Evolutionary conservation across 2,888 invertebrate species (phyloP).

Genomic region (Drosophila trichaetosa): DNA sequence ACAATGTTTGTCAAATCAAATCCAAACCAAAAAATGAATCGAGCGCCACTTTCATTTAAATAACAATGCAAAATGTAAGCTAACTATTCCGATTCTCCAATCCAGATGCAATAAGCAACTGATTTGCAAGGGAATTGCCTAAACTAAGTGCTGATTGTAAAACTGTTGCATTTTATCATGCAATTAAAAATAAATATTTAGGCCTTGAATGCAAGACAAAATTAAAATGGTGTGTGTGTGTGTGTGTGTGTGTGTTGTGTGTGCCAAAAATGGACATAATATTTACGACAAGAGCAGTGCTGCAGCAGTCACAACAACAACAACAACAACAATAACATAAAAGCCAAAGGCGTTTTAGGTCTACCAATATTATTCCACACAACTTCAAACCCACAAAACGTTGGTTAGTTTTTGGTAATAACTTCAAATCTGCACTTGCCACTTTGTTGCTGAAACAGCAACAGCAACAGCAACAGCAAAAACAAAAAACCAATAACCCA

Average conservation of each 20-base stretch:
- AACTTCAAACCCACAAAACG: slow-evolving; percentile 84
- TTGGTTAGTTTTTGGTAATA: slow-evolving; percentile 84
- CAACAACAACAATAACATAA: slow-evolving; percentile 47
- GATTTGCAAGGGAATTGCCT: not conserved
- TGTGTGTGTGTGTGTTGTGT: slow-evolving; percentile 14
- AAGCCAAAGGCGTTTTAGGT: slow-evolving; percentile 80
- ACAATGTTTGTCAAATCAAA: not conserved
- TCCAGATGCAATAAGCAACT: not conserved
- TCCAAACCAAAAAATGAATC: not conserved
- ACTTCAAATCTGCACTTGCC: slow-evolving; percentile 84
- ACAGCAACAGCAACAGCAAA: slow-evolving; percentile 29
- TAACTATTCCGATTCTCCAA: not conserved
- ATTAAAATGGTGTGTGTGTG: slow-evolving; percentile 4
- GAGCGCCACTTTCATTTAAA: not conserved
- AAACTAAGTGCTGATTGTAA: not conserved
- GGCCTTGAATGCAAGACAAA: slow-evolving; percentile 23
- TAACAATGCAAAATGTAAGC: not conserved
- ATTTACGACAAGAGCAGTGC: slow-evolving; percentile 42
- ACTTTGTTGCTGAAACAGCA: slow-evolving; percentile 63
- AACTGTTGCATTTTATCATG: slow-evolving; percentile 8
- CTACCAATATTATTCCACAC: slow-evolving; percentile 84
- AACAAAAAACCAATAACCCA: slow-evolving; percentile 19
- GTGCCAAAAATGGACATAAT: slow-evolving; percentile 56
- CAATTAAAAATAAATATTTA: slow-evolving; percentile 12
- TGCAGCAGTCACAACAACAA: slow-evolving; percentile 28